These are phyloP conservation scores for Lithophane leautieri DNA, from an alignment of 2,888 invertebrate genomes.

Conservation along the genomic window DNA sequence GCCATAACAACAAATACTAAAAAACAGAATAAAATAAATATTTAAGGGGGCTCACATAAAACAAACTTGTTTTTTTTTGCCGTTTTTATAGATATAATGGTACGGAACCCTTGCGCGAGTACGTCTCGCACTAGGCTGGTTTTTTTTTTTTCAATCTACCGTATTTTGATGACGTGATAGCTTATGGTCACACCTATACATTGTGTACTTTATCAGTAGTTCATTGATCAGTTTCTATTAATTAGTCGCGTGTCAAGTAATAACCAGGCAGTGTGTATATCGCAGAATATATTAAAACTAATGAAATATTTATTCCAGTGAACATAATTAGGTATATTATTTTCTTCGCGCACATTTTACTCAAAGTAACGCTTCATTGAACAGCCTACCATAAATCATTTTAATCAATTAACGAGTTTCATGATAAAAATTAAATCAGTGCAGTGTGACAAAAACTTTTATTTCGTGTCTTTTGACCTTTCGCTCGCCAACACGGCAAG, in stretches of 20 bases:
- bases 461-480: not conserved
- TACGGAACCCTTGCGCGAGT: too few species aligned
- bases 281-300: not conserved
- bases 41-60: too few species aligned
- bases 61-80: too few species aligned
- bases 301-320: not conserved
- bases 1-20: too few species aligned
- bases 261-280: not conserved
- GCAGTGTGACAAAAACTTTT: not conserved
- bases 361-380: not conserved
- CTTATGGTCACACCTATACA: not conserved
- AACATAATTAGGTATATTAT: not conserved
- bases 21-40: too few species aligned
- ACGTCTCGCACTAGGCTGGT: too few species aligned
- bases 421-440: not conserved
- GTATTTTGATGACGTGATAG: too few species aligned
- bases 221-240: constrained; percentile 19
- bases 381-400: not conserved
- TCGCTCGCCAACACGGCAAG: not conserved
- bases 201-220: constrained; percentile 6
- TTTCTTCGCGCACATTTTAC: not conserved
- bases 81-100: too few species aligned
- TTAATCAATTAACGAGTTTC: not conserved
- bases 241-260: not conserved
- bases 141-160: too few species aligned